phyloP scores from a whole-genome alignment of 2,113 vertebrate genomes.

The Gallinago undulata region DNA sequence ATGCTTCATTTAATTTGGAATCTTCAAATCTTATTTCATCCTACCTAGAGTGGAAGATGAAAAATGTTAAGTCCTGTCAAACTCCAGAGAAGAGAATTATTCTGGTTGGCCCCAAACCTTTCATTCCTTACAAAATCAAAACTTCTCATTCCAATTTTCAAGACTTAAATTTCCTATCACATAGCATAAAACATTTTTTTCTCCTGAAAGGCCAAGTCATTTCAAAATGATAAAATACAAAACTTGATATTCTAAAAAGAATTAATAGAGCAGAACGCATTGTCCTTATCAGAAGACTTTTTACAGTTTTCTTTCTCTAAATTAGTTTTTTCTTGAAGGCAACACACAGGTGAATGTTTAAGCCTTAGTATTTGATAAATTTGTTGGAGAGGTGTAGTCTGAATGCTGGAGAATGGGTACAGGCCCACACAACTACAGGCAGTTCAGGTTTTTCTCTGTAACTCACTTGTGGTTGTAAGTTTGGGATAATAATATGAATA shows the following conservation, averaged over 20 bases:
- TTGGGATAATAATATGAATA: not conserved
- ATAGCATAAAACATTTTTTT: not conserved
- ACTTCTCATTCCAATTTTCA: not conserved
- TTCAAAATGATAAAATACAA: constrained; percentile 22
- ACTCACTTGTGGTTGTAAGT: not conserved
- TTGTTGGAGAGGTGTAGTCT: not conserved
- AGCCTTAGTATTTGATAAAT: not conserved
- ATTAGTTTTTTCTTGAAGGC: constrained; percentile 43
- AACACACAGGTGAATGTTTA: not conserved
- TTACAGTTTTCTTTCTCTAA: constrained; percentile 16
- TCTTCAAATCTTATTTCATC: not conserved
- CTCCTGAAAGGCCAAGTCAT: not conserved
- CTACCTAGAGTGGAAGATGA: not conserved
- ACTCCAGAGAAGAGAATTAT: not conserved
- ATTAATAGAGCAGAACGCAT: not conserved
- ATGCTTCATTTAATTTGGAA: not conserved
- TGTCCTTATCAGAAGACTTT: constrained; percentile 19
- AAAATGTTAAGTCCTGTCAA: not conserved
- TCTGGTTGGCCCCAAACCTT: not conserved
- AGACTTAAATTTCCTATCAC: constrained; percentile 8
- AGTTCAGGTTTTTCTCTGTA: not conserved
- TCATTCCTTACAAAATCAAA: constrained; percentile 18
- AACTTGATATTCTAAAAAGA: not conserved
- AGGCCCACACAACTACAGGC: not conserved
- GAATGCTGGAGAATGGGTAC: not conserved